A percentile compares a stretch with the other conserved stretches of the same genome.
phyloP scores from a whole-genome alignment of 2,797 vertebrate genomes.

The Malacoraja senta region DNA sequence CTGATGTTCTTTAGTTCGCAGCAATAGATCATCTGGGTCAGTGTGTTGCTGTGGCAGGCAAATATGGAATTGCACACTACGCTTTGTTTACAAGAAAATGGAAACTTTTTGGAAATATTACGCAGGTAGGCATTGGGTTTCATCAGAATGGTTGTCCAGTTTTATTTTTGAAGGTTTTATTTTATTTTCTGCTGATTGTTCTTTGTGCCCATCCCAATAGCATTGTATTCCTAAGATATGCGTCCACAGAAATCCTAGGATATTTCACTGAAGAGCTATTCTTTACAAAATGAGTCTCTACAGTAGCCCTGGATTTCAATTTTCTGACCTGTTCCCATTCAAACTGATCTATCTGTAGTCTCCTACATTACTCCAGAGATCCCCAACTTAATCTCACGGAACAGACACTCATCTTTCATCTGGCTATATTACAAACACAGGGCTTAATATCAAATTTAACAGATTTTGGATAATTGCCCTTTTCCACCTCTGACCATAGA shows the following conservation, averaged over 20 bases:
- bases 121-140: slow-evolving; percentile 68
- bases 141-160: neutral
- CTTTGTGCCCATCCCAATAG: neutral
- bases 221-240: neutral
- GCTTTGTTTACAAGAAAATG: slow-evolving; percentile 92
- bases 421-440: no score
- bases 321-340: no score
- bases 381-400: no score
- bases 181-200: slow-evolving; percentile 27
- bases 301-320: no score
- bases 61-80: slow-evolving; percentile 95
- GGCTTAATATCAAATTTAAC: no score
- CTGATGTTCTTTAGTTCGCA: slow-evolving; percentile 71
- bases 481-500: no score
- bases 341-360: no score
- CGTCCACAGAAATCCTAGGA: neutral
- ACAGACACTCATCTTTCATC: no score
- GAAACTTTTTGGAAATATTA: slow-evolving; percentile 97
- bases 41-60: slow-evolving; percentile 89
- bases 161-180: neutral
- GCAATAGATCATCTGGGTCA: slow-evolving; percentile 90
- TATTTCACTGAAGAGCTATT: neutral
- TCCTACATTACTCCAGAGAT: no score
- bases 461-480: no score
- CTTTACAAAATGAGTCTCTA: neutral